Base-by-base conservation (phyloP, 2,113 vertebrate genomes). In the Chamaea fasciata region DNA sequence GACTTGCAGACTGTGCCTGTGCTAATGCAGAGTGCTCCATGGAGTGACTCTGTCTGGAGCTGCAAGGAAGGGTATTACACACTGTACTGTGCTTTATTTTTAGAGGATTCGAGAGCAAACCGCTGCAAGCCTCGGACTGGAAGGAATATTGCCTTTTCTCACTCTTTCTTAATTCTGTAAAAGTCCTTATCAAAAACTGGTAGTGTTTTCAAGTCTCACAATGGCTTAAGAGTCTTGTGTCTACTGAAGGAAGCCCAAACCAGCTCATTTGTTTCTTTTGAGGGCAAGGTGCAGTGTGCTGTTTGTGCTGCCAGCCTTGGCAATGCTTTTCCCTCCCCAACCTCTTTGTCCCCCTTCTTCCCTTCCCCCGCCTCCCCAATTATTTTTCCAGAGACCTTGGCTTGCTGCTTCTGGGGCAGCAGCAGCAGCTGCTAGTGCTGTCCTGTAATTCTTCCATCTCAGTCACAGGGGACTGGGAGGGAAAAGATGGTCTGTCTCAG, bases 391-490 rank as follows among this genome's bases (percentile, higher is more conserved):
- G 83, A 95, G 94, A 79, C 94, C 93, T 95, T 96, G 95, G 90
- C 93, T 97, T 94, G 91, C 94, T 89, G 83, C 91, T 96, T 89
- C 87, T 97, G 95, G 96, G 96, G 92, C 95, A 90, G 91, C 88
- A 89, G 95, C 94, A 96, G 96, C 96, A 97, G 96, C 96, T 97
- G 96, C 91, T 96, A 44, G 83, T 94, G 85, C 94, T 95, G 92
- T 96, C 96, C 96, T 95, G 94, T 96, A 95, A 96, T 96, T 97
- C 95, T 97, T 90, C 92, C 92, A 75, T 94, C 85, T 56, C 21
- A n/a, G 94, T 94, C 96, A 92, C 96, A 95, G 86, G 96, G 96
- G 96, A 96, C 95, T 94, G 70, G 80, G 90, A 92, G 80, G 93
- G 88, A 82, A 73, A 92, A 97, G 96, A 75, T 20, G 8, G 93